These are phyloP conservation scores for Psittacula cyanocephala DNA, from an alignment of 2,113 vertebrate genomes.

Conservation along the genomic window DNA sequence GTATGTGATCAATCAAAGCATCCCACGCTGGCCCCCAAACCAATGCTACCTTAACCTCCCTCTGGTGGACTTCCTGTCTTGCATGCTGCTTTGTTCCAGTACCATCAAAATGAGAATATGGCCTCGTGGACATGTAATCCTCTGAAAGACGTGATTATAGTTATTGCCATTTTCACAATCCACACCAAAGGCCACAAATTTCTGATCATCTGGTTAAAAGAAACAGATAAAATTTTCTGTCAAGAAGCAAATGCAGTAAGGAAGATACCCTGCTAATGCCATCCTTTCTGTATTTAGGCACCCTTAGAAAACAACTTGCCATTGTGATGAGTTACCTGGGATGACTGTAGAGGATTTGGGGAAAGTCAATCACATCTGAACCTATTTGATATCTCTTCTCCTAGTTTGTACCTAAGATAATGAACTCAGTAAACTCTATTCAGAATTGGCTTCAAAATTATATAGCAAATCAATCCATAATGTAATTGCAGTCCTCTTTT, in stretches of 20 bases:
- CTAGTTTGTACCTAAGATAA: neutral
- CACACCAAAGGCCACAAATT: neutral
- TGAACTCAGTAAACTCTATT: neutral
- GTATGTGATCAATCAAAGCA: neutral
- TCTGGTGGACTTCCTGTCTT: neutral
- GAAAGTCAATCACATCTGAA: neutral
- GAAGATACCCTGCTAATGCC: neutral
- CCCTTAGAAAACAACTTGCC: neutral
- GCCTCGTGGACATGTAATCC: neutral
- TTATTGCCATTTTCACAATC: neutral
- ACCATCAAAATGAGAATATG: neutral
- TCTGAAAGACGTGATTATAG: neutral
- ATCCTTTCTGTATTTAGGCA: neutral
- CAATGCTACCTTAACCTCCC: neutral
- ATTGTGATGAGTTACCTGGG: neutral
- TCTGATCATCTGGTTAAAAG: neutral
- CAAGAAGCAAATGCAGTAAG: neutral
- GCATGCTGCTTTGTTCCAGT: slow-evolving; percentile 6
- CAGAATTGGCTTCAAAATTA: slow-evolving; percentile 1
- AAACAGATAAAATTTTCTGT: neutral
- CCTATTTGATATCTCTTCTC: neutral
- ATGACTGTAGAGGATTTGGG: neutral
- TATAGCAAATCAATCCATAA: neutral
- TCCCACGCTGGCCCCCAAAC: neutral
- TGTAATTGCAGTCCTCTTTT: neutral